A percentile compares a stretch with the other conserved stretches of the same genome.
Conservation (phyloP, 2,888 invertebrate species). For the Yponomeuta evonymella region DNA sequence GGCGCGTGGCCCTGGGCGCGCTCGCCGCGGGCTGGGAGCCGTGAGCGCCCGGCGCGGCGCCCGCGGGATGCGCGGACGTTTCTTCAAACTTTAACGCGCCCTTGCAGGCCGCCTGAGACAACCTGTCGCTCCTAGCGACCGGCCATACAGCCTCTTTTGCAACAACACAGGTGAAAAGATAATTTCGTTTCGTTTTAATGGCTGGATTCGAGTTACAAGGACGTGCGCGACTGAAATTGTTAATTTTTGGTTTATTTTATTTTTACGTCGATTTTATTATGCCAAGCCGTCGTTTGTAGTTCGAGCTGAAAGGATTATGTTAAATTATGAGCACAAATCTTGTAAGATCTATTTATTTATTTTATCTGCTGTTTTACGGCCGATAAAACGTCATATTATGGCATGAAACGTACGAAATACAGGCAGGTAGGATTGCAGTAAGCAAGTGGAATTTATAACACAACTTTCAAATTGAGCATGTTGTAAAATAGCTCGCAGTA, state of each 20-base stretch:
- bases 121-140: neutral
- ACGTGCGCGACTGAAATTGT: neutral
- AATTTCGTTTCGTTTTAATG: neutral
- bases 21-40: neutral
- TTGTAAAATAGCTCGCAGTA: neutral
- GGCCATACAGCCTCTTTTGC: neutral
- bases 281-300: neutral
- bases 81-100: constrained; percentile 1
- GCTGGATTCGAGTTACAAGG: neutral
- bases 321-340: neutral
- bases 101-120: neutral
- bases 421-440: neutral
- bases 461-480: neutral
- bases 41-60: neutral
- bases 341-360: neutral
- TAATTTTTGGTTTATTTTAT: constrained; percentile 2
- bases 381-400: neutral
- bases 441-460: neutral
- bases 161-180: neutral
- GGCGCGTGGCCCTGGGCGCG: neutral
- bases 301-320: neutral
- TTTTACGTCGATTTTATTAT: neutral
- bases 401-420: neutral
- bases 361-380: neutral
- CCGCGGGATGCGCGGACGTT: neutral